Conservation (phyloP, 2,888 invertebrate species). For the Aricia artaxerxes region DNA sequence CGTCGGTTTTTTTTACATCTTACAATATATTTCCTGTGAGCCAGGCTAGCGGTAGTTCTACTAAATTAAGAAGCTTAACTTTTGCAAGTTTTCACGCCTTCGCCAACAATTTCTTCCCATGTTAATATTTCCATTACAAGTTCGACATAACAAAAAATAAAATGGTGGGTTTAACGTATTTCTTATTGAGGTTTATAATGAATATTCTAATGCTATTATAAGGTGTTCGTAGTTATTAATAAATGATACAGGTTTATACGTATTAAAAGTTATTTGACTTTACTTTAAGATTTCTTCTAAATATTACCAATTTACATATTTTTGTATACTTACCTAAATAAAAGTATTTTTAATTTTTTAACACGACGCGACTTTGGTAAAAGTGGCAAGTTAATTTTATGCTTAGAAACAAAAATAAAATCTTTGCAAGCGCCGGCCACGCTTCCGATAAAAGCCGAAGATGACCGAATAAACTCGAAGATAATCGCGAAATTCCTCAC, state of each 20-base stretch:
- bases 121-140: not conserved
- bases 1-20: constrained; percentile 52
- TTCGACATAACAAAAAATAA: constrained; percentile 1
- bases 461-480: constrained; percentile 57
- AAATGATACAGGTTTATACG: not conserved
- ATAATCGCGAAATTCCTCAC: constrained; percentile 49
- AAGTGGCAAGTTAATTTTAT: constrained; percentile 55
- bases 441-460: constrained; percentile 60
- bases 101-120: not conserved
- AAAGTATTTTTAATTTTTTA: not conserved
- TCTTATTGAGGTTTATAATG: not conserved
- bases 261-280: too few species aligned
- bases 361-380: constrained; percentile 13
- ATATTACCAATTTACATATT: not conserved
- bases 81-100: not conserved
- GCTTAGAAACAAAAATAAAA: constrained; percentile 44
- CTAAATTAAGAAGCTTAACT: not conserved
- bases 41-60: not conserved
- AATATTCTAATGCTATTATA: not conserved
- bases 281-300: too few species aligned
- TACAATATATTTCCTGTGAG: constrained; percentile 23
- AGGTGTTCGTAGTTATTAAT: not conserved
- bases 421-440: constrained; percentile 48
- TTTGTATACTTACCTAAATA: too few species aligned
- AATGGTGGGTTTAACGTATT: not conserved